Evolutionary conservation across 2,113 vertebrate genomes (phyloP).

Genomic region (Eulemur macaco): DNA sequence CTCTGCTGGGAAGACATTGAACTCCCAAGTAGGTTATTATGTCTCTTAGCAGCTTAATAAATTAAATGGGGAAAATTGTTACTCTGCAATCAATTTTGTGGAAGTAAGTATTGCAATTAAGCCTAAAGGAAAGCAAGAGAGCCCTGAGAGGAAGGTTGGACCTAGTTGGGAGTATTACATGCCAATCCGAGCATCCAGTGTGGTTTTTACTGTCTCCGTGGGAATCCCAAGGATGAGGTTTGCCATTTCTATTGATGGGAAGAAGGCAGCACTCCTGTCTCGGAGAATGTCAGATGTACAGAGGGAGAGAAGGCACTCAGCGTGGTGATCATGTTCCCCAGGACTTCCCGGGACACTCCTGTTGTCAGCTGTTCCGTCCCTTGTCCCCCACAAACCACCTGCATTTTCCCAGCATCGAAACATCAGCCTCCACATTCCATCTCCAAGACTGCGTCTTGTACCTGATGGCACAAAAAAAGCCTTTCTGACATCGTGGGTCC

Average conservation of each 20-base stretch:
- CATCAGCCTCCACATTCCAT: background rate
- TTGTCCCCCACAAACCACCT: background rate
- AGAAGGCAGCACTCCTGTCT: background rate
- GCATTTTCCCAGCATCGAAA: background rate
- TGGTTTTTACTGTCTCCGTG: background rate
- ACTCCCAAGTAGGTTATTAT: background rate
- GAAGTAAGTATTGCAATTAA: background rate
- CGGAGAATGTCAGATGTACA: fast-evolving
- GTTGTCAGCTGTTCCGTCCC: background rate
- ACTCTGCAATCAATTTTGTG: background rate
- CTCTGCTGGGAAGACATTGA: fast-evolving
- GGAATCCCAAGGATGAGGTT: background rate
- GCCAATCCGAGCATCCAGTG: background rate
- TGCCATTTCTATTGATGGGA: fast-evolving
- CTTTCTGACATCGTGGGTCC: background rate
- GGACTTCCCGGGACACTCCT: background rate
- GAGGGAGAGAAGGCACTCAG: background rate
- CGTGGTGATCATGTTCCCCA: fast-evolving
- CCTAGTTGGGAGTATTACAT: background rate
- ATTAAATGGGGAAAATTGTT: background rate
- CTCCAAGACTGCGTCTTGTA: background rate
- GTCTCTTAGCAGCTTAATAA: background rate
- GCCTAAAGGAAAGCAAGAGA: background rate
- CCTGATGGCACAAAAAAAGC: background rate
- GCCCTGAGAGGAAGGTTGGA: background rate